These are phyloP conservation scores for Selene dorsalis DNA, from an alignment of 2,797 vertebrate genomes.

Conservation along the genomic window DNA sequence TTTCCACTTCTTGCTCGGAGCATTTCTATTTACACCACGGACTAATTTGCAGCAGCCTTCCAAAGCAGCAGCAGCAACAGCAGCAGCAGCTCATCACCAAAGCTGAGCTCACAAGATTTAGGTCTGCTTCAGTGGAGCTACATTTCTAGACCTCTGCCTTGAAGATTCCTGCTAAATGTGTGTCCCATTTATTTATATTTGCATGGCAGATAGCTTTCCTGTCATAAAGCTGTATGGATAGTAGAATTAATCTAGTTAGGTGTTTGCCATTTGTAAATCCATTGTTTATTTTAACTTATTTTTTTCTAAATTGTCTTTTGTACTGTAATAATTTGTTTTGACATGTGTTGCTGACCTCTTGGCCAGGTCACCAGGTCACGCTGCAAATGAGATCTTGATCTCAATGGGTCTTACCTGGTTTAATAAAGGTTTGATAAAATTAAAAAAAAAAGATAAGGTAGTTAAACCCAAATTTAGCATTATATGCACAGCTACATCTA, in stretches of 20 bases:
- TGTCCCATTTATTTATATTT: slow-evolving; percentile 12
- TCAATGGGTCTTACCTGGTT: no score
- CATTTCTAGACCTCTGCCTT: slow-evolving; percentile 25
- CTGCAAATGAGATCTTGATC: no score
- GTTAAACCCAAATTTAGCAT: not conserved
- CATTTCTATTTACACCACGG: slow-evolving; percentile 42
- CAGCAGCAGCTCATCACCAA: slow-evolving; percentile 24
- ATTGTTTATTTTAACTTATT: no score
- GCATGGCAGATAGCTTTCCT: slow-evolving; percentile 3
- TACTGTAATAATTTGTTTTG: no score
- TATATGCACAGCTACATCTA: not conserved
- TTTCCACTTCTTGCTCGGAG: slow-evolving; percentile 36
- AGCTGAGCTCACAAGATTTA: slow-evolving; percentile 40
- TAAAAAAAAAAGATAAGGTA: no score
- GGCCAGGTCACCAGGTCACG: no score
- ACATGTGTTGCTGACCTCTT: no score
- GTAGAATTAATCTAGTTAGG: not conserved
- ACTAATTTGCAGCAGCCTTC: slow-evolving; percentile 42
- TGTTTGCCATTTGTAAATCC: no score
- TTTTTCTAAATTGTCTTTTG: no score
- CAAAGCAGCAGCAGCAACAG: slow-evolving; percentile 8
- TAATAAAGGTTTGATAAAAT: no score
- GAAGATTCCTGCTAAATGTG: slow-evolving; percentile 26
- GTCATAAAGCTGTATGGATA: not conserved
- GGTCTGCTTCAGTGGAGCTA: slow-evolving; percentile 19